Evolutionary conservation across 2,888 invertebrate genomes (phyloP).

Genomic region (Philhelius pedissequus): DNA sequence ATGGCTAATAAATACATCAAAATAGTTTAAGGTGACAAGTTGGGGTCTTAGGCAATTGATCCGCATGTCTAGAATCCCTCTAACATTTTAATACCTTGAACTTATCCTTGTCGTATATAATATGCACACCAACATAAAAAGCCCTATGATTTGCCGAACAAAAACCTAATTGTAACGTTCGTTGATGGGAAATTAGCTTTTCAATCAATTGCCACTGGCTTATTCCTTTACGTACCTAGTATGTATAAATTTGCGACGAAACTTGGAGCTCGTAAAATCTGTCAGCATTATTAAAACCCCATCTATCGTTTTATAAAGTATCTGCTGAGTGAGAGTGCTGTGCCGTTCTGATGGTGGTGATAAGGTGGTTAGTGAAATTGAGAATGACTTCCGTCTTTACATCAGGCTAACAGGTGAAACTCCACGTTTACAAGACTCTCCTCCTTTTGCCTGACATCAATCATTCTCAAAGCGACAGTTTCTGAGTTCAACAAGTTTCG

Average conservation of each 20-base stretch:
- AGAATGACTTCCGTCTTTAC: constrained; percentile 43
- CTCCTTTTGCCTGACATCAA: constrained; percentile 33
- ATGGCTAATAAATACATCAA: constrained; percentile 57
- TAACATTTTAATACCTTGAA: background rate
- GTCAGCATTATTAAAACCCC: constrained; percentile 58
- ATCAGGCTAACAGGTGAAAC: constrained; percentile 47
- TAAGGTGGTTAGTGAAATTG: background rate
- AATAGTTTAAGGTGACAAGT: constrained; percentile 33
- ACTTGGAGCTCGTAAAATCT: constrained; percentile 40
- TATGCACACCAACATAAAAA: background rate
- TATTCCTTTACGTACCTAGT: too few relatives aligned
- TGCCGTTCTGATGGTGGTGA: background rate
- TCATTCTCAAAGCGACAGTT: constrained; percentile 48
- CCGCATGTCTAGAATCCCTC: background rate
- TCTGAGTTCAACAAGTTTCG: constrained; percentile 55
- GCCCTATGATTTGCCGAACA: constrained; percentile 11
- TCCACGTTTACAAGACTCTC: constrained; percentile 35
- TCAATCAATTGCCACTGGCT: constrained; percentile 43
- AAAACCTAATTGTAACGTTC: constrained; percentile 34
- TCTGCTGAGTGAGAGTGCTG: background rate
- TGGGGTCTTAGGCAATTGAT: constrained; percentile 7
- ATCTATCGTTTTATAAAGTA: constrained; percentile 55
- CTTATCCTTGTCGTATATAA: background rate
- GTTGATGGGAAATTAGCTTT: constrained; percentile 59
- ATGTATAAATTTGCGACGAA: background rate